A percentile compares a stretch with the other conserved stretches of the same genome.
These are phyloP conservation scores for Oplegnathus fasciatus DNA, from an alignment of 2,113 vertebrate genomes.

Conservation along the genomic window DNA sequence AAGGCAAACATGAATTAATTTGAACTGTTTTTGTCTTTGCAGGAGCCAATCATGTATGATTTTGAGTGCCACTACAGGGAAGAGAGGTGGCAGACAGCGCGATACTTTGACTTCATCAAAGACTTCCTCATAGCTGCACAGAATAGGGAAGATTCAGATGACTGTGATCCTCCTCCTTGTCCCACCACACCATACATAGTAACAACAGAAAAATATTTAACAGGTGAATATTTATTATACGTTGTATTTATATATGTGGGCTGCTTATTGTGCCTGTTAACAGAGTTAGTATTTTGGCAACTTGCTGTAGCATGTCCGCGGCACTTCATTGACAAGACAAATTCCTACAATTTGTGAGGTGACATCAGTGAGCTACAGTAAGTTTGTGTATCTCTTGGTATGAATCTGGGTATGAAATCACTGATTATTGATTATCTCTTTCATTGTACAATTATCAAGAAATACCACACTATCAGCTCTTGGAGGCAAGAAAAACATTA, in stretches of 20 bases:
- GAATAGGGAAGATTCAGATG: conserved; percentile 62
- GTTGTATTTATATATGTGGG: background rate
- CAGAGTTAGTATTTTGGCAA: background rate
- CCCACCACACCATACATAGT: conserved; percentile 68
- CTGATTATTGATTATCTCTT: background rate
- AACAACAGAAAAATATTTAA: conserved; percentile 34
- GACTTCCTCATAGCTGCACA: conserved; percentile 80
- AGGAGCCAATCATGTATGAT: conserved; percentile 81
- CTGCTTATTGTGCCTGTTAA: background rate
- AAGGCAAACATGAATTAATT: too few species aligned
- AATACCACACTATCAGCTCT: too few species aligned
- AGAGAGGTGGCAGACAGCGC: conserved; percentile 79
- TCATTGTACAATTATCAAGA: too few species aligned
- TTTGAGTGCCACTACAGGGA: conserved; percentile 85
- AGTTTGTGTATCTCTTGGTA: background rate
- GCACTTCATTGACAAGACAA: too few species aligned
- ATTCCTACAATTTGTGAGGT: background rate
- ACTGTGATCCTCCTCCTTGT: conserved; percentile 82
- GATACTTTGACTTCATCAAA: conserved; percentile 84
- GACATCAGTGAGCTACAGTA: background rate
- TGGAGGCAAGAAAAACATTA: too few species aligned
- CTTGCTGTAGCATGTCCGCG: background rate
- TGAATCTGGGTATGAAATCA: background rate
- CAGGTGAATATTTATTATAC: conserved; percentile 47
- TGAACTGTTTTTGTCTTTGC: conserved; percentile 20